phyloP scores from a whole-genome alignment of 1,140 invertebrate species.

The Oppia nitens region DNA sequence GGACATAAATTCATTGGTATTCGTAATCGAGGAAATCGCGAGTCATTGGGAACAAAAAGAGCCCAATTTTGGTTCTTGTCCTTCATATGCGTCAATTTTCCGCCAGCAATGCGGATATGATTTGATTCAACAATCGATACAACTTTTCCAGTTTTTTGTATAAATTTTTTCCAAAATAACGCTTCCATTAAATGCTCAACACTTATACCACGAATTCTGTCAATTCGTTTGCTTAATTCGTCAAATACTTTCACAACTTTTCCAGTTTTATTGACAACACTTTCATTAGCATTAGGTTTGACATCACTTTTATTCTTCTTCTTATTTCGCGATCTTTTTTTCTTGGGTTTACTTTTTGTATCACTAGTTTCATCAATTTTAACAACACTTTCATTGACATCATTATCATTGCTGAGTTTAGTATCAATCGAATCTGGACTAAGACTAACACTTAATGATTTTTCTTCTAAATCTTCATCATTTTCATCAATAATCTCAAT shows the following conservation, averaged over 20 bases:
- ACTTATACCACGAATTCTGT: not conserved
- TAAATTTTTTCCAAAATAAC: conserved; percentile 22
- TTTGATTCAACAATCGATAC: conserved; percentile 35
- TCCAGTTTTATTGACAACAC: not conserved
- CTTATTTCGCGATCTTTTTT: conserved; percentile 18
- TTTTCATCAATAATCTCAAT: no score
- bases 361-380: no score
- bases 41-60: conserved; percentile 51
- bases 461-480: no score
- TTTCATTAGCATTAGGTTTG: not conserved
- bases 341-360: conserved; percentile 15
- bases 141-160: conserved; percentile 28
- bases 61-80: conserved; percentile 38
- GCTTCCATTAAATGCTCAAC: conserved; percentile 18
- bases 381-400: no score
- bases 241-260: not conserved
- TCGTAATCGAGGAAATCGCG: conserved; percentile 46
- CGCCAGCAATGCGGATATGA: conserved; percentile 47
- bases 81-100: conserved; percentile 35
- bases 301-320: conserved; percentile 10
- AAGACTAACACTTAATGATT: no score
- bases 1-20: conserved; percentile 45
- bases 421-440: no score
- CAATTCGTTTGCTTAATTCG: not conserved
- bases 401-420: no score